Percentiles rank a stretch among this genome's conserved stretches.
Conservation (phyloP, 2,113 vertebrate species). For the Tor tambroides region DNA sequence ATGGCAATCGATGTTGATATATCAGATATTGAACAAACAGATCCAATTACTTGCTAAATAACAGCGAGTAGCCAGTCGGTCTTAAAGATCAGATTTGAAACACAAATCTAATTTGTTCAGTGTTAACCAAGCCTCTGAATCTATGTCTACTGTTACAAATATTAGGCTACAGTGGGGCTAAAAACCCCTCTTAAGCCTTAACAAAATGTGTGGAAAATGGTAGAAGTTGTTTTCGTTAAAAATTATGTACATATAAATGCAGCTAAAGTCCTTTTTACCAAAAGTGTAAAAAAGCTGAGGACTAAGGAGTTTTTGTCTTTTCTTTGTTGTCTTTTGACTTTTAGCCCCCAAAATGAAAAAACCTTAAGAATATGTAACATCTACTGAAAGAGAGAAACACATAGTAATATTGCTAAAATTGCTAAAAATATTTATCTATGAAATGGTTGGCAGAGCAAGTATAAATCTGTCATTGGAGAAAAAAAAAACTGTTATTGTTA, state of each 20-base stretch:
- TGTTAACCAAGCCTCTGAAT: not conserved
- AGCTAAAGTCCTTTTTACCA: not conserved
- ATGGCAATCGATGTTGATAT: not conserved
- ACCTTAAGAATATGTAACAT: not conserved
- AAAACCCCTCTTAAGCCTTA: not conserved
- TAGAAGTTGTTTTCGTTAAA: not conserved
- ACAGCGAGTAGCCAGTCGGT: not conserved
- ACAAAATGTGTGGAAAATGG: not conserved
- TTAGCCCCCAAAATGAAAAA: not conserved
- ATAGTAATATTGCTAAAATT: not conserved
- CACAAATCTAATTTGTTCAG: not conserved
- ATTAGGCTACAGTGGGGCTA: not conserved
- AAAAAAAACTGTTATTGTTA: conserved; percentile 13
- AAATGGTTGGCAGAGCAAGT: not conserved
- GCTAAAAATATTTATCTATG: not conserved
- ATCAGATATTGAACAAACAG: not conserved
- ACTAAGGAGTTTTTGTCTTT: not conserved
- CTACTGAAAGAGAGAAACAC: not conserved
- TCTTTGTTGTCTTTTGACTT: not conserved
- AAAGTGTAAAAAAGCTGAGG: not conserved
- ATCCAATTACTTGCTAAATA: conserved; percentile 7
- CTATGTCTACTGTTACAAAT: not conserved
- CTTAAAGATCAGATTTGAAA: conserved; percentile 1
- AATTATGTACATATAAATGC: not conserved
- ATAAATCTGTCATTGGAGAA: not conserved